Evolutionary conservation across 1,140 invertebrate genomes (phyloP).

Genomic region (Drosophila seguyi): DNA sequence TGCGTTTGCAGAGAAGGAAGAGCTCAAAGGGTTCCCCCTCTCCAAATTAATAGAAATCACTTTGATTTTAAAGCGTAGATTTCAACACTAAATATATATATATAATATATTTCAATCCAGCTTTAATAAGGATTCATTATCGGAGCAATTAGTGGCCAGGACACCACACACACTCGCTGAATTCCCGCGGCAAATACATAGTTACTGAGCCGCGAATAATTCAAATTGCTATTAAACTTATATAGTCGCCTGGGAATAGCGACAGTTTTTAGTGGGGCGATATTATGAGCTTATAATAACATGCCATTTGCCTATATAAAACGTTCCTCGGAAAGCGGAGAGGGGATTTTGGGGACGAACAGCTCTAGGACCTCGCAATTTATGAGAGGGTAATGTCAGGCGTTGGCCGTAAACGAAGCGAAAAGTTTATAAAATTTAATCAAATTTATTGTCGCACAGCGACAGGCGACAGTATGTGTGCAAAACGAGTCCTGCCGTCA

Average conservation of each 20-base stretch:
- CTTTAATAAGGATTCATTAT: background rate
- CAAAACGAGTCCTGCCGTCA: conserved; percentile 24
- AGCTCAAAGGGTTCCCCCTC: too few relatives aligned
- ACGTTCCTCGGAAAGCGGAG: background rate
- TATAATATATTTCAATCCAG: background rate
- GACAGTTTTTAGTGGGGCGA: conserved; percentile 4
- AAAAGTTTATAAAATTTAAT: conserved; percentile 42
- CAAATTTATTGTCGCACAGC: conserved; percentile 64
- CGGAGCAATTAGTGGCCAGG: background rate
- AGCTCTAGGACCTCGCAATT: too few relatives aligned
- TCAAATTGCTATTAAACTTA: conserved; percentile 16
- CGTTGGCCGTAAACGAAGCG: conserved; percentile 20
- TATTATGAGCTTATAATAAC: conserved; percentile 37
- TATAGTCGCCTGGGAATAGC: background rate
- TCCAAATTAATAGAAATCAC: background rate
- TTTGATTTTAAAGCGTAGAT: background rate
- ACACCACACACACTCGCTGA: background rate
- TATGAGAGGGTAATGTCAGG: conserved; percentile 30
- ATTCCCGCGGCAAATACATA: too few relatives aligned
- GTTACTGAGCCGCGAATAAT: conserved; percentile 9
- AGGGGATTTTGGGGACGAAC: background rate
- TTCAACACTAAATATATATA: too few relatives aligned
- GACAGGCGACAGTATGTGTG: conserved; percentile 31
- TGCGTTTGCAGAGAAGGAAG: conserved; percentile 37
- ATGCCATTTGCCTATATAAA: background rate